Percentiles rank a stretch among this genome's conserved stretches.
These are phyloP conservation scores for Cichladusa arquata DNA, from an alignment of 2,113 vertebrate species.

Conservation along the genomic window DNA sequence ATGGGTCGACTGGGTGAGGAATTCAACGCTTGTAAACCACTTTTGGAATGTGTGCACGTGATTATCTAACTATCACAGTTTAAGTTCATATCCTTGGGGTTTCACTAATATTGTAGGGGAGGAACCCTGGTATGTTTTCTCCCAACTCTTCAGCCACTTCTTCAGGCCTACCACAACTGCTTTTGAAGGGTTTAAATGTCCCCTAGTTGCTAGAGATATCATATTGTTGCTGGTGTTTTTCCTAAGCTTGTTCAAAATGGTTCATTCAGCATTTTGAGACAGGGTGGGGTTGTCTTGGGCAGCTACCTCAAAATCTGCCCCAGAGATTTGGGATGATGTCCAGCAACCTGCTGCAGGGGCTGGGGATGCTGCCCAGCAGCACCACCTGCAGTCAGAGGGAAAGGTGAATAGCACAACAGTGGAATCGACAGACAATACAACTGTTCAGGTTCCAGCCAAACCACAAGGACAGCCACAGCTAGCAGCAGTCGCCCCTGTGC, in stretches of 20 bases:
- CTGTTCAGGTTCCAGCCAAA: neutral
- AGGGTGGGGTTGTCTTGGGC: neutral
- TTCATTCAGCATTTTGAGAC: neutral
- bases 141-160: neutral
- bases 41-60: neutral
- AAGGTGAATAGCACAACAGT: neutral
- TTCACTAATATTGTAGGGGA: neutral
- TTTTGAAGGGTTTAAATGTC: neutral
- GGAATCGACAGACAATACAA: neutral
- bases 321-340: neutral
- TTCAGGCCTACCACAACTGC: neutral
- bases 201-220: neutral
- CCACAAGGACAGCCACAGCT: neutral
- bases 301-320: neutral
- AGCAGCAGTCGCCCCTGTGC: neutral
- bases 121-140: neutral
- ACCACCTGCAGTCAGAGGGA: neutral
- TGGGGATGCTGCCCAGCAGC: neutral
- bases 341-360: neutral
- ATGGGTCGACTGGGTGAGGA: neutral
- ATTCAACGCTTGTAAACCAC: neutral
- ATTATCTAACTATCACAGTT: neutral
- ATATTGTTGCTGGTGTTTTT: neutral
- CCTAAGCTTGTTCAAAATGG: neutral
- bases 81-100: neutral